A percentile compares a stretch with the other conserved stretches of the same genome.
Conservation (phyloP, 2,888 invertebrate genomes). For the Aleiodes leptofemur region DNA sequence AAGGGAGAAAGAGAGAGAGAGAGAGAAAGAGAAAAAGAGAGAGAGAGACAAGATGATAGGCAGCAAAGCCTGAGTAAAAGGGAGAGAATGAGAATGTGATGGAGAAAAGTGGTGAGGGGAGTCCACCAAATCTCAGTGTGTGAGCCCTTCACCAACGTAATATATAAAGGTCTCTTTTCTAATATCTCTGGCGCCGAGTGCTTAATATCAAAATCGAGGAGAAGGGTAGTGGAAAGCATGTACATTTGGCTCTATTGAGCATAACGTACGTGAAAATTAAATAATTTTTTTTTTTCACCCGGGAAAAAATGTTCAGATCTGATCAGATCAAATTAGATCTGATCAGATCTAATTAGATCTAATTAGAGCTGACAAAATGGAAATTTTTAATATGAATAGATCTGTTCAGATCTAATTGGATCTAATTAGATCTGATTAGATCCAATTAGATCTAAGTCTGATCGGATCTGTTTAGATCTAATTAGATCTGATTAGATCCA, state of each 20-base stretch:
- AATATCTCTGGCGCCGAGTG: slow-evolving; percentile 34
- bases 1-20: slow-evolving; percentile 16
- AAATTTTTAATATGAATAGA: too few species aligned
- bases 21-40: not conserved
- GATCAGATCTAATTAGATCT: too few species aligned
- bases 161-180: slow-evolving; percentile 47
- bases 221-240: slow-evolving; percentile 8
- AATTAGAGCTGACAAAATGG: too few species aligned
- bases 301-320: too few species aligned
- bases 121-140: slow-evolving; percentile 73
- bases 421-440: too few species aligned
- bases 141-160: slow-evolving; percentile 39
- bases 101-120: slow-evolving; percentile 59
- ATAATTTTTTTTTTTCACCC: slow-evolving; percentile 8
- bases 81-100: not conserved
- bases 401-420: too few species aligned
- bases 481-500: too few species aligned
- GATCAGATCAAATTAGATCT: not conserved
- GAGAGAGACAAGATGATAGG: not conserved
- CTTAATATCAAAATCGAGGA: slow-evolving; percentile 29
- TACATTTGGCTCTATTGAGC: slow-evolving; percentile 20
- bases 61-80: too few species aligned
- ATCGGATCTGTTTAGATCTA: too few species aligned
- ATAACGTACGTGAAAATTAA: slow-evolving; percentile 12
- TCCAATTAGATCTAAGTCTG: too few species aligned